Evolutionary conservation across 2,888 invertebrate genomes (phyloP).

Genomic region (Drosophila meridiana): DNA sequence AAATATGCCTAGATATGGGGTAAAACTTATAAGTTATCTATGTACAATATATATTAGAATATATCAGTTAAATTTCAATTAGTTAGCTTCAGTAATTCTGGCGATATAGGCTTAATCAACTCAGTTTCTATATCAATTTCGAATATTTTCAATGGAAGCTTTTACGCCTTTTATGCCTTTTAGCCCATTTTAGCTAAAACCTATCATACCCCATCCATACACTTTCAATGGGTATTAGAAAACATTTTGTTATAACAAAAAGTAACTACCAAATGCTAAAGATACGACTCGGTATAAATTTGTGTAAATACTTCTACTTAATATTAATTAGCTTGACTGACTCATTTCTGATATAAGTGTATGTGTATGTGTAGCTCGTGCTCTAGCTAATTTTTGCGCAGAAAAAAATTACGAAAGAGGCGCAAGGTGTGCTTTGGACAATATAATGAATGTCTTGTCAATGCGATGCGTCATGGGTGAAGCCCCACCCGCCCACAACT

Average conservation of each 20-base stretch:
- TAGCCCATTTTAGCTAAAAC: too few relatives aligned
- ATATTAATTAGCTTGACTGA: slow-evolving; percentile 41
- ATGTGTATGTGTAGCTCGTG: background rate
- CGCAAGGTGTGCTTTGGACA: slow-evolving; percentile 3
- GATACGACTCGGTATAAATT: slow-evolving; percentile 30
- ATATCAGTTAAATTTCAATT: background rate
- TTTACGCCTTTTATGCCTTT: background rate
- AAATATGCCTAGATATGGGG: background rate
- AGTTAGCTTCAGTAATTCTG: background rate
- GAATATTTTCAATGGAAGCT: background rate
- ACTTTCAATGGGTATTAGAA: background rate
- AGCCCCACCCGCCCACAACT: slow-evolving; percentile 16
- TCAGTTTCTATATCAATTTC: background rate
- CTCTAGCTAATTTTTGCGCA: slow-evolving; percentile 9
- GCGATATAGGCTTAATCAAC: background rate
- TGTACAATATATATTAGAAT: background rate
- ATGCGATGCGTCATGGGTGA: slow-evolving; percentile 22
- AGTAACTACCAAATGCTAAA: slow-evolving; percentile 5
- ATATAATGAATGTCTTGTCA: slow-evolving; percentile 29
- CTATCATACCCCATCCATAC: background rate
- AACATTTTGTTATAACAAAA: slow-evolving; percentile 6
- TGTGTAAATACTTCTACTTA: slow-evolving; percentile 30
- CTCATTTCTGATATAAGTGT: slow-evolving; percentile 24
- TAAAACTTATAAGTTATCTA: background rate
- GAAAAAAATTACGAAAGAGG: slow-evolving; percentile 2